Conservation (phyloP, 2,888 invertebrate genomes). For the Idaea aversata region DNA sequence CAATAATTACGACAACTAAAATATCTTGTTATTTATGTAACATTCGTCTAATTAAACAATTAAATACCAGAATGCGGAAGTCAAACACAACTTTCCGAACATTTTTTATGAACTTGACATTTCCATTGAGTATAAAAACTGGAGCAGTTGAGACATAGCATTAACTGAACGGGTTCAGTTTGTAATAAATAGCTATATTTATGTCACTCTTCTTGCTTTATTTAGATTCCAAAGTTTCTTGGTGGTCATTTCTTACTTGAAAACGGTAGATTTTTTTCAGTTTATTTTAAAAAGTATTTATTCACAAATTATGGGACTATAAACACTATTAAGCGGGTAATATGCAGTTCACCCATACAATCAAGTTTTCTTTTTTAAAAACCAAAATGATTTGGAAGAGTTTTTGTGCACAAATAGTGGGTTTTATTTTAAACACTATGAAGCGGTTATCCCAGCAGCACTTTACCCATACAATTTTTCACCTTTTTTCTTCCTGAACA, state of each 20-base stretch:
- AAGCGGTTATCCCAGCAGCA: no score
- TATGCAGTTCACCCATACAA: no score
- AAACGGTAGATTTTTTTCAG: background rate
- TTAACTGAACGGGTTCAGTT: background rate
- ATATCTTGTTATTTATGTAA: background rate
- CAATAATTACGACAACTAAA: background rate
- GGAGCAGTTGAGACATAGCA: background rate
- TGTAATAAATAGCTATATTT: background rate
- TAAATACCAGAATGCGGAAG: background rate
- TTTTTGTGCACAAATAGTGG: no score
- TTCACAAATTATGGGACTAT: no score
- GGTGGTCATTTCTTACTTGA: background rate
- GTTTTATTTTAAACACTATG: no score
- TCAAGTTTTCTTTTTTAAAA: no score
- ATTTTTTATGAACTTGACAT: slow-evolving; percentile 1
- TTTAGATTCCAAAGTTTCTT: background rate
- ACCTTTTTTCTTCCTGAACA: no score
- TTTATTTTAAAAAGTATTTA: background rate
- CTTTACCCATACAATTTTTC: no score
- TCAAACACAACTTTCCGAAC: background rate
- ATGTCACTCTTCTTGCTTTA: background rate
- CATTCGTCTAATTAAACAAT: background rate
- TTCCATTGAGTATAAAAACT: background rate
- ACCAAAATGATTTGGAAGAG: no score
- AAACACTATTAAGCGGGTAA: no score